phyloP scores from a whole-genome alignment of 2,113 vertebrate genomes.

The Dendropsophus ebraccatus region DNA sequence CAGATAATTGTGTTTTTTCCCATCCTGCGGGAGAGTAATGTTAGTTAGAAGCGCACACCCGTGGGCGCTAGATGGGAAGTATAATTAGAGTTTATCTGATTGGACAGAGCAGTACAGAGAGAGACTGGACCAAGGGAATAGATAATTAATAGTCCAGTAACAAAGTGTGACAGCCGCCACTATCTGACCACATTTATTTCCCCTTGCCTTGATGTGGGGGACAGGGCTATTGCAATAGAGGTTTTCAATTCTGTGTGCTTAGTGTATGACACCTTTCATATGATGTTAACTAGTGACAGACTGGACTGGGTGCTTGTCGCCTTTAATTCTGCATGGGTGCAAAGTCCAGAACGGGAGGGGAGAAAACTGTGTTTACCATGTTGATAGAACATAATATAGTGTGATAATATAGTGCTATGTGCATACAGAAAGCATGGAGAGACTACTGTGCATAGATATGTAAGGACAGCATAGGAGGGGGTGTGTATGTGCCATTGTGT shows the following conservation, averaged over 20 bases:
- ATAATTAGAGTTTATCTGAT: conserved; percentile 79
- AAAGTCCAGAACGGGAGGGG: neutral
- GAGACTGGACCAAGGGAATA: conserved; percentile 68
- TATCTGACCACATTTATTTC: conserved; percentile 68
- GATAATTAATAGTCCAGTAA: conserved; percentile 70
- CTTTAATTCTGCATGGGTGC: neutral
- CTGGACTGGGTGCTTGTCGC: neutral
- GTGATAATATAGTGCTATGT: neutral
- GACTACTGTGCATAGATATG: neutral
- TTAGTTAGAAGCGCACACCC: conserved; percentile 76
- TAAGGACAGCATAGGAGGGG: neutral
- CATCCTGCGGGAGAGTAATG: conserved; percentile 77
- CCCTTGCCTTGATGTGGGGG: conserved; percentile 63
- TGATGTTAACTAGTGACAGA: neutral
- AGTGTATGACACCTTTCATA: neutral
- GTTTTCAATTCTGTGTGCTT: conserved; percentile 55
- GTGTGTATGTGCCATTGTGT: neutral
- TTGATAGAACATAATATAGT: too few relatives aligned
- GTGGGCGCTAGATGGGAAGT: conserved; percentile 74
- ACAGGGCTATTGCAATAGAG: conserved; percentile 65
- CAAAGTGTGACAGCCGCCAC: conserved; percentile 67
- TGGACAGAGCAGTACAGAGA: conserved; percentile 67
- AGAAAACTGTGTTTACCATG: neutral
- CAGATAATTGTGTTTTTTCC: conserved; percentile 79
- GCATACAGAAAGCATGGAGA: neutral